Base-by-base conservation (phyloP, 1,140 invertebrate species). In the Papilio polyxenes region DNA sequence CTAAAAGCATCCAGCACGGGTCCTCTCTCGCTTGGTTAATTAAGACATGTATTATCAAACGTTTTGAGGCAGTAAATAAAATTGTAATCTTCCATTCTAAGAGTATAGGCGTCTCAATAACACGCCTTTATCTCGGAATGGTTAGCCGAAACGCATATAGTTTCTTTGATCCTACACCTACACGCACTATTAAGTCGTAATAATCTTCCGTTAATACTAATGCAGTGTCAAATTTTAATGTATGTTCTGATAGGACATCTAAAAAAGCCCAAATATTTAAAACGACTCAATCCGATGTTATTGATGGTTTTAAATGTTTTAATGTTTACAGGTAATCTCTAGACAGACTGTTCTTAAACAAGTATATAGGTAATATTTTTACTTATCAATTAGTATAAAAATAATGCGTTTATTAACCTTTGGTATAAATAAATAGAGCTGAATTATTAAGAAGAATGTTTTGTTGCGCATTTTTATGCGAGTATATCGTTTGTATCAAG, bases 11-110 rank as follows among this genome's bases (percentile, higher is more conserved):
- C 83, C 87, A 87, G 89, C 91, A 90, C 84, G 72, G 85, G 90
- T 80, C 84, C 74, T 84, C 83, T 87, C 91, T 89, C 88, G 89
- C 91, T 92, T 89, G 89, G 93, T 93, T 94, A 94, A 94, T 94
- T 94, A 94, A 94, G 93, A 94, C 91, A 92, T 93, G 91, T 91
- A 92, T 94, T 93, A 94, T 93, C 93, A 92, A 93, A 91, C 91
- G 91, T 92, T 94, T 93, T 92, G 83, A 89, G 88, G 93, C 87
- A 92, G 91, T 94, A 94, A 94, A 94, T 93, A 94, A 94, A 94
- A 90, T 89, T 90, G 89, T 93, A 92, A 94, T 94, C 93, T 93
- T 86, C 89, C 86, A 86, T 87, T 83, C 83, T 92, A 87, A 90
- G 84, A 88, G 89, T 85, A 91, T 88, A 91, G 92, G 91, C 90